These are phyloP conservation scores for Chiroxiphia lanceolata DNA, from an alignment of 2,797 vertebrate species.

Conservation along the genomic window DNA sequence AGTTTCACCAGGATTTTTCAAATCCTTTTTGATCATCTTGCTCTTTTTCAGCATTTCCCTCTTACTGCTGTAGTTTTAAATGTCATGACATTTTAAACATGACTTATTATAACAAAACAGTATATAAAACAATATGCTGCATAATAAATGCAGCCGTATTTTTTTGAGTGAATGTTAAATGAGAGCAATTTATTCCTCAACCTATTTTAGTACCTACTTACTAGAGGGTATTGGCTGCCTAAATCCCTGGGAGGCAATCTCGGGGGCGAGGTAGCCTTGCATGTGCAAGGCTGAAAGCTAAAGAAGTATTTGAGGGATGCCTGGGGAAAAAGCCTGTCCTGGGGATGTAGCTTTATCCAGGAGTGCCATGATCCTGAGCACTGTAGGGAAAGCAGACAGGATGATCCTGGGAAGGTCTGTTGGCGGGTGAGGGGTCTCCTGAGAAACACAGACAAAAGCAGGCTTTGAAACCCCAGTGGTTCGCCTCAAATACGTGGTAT, in stretches of 20 bases:
- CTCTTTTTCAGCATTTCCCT: constrained; percentile 54
- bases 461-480: not conserved
- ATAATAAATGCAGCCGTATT: constrained; percentile 57
- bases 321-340: not conserved
- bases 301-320: not conserved
- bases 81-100: constrained; percentile 74
- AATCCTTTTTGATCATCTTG: constrained; percentile 46
- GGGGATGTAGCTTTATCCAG: not conserved
- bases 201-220: constrained; percentile 53
- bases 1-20: constrained; percentile 29
- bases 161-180: constrained; percentile 64
- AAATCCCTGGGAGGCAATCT: constrained; percentile 24
- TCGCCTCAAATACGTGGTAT: not conserved
- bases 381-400: not conserved
- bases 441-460: not conserved
- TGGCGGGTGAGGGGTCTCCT: not conserved
- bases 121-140: constrained; percentile 64
- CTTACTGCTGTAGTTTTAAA: constrained; percentile 70
- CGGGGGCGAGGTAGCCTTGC: not conserved
- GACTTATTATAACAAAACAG: constrained; percentile 71
- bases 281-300: not conserved
- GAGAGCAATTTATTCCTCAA: constrained; percentile 58
- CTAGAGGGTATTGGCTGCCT: constrained; percentile 21
- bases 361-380: not conserved
- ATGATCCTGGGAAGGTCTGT: not conserved